These are phyloP conservation scores for Artibeus lituratus DNA, from an alignment of 2,797 vertebrate genomes.

Conservation along the genomic window DNA sequence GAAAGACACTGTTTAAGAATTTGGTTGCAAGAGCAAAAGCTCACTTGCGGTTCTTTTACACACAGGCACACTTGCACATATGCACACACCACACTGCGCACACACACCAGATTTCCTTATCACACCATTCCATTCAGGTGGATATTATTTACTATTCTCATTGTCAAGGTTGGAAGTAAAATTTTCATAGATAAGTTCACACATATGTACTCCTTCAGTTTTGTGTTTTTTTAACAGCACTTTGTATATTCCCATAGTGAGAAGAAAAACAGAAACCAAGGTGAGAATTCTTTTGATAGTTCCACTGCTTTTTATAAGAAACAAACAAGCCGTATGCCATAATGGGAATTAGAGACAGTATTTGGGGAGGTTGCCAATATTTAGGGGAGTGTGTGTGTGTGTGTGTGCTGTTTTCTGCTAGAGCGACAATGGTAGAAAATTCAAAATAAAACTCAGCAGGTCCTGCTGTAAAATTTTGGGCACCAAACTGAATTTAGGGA, in stretches of 20 bases:
- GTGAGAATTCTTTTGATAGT: conserved; percentile 79
- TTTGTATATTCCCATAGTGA: conserved; percentile 50
- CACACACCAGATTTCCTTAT: conserved; percentile 51
- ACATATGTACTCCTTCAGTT: conserved; percentile 45
- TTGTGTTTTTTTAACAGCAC: conserved; percentile 57
- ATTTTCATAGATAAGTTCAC: conserved; percentile 73
- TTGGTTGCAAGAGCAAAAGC: not conserved
- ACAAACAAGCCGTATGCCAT: conserved; percentile 81
- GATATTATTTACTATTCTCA: conserved; percentile 73
- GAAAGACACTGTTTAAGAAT: conserved; percentile 6
- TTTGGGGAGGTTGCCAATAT: conserved; percentile 83
- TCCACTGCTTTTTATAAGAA: conserved; percentile 80
- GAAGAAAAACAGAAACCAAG: conserved; percentile 72
- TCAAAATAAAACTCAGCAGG: conserved; percentile 79
- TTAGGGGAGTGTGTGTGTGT: not conserved
- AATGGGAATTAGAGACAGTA: conserved; percentile 84
- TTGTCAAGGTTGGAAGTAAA: conserved; percentile 67
- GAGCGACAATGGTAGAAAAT: conserved; percentile 83
- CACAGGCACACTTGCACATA: conserved; percentile 1
- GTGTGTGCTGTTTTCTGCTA: conserved; percentile 52
- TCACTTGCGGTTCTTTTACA: not conserved
- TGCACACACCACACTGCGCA: not conserved
- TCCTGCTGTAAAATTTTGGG: conserved; percentile 84
- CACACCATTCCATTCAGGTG: conserved; percentile 67
- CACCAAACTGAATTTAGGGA: conserved; percentile 84